Conservation (phyloP, 2,113 vertebrate species). For the Dromas ardeola region DNA sequence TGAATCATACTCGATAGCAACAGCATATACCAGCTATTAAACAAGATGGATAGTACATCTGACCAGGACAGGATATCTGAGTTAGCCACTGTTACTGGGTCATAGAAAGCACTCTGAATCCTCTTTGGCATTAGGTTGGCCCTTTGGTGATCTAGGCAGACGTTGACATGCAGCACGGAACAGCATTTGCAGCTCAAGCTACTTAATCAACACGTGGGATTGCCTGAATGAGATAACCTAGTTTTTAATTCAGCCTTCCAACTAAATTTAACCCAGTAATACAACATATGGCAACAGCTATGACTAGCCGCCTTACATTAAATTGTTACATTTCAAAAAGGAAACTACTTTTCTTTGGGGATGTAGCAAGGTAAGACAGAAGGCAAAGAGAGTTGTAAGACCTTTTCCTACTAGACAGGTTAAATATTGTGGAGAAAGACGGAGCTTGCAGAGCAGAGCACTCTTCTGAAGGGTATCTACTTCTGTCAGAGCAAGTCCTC, state of each 20-base stretch:
- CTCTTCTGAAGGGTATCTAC: background rate
- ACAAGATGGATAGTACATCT: background rate
- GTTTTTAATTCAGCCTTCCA: background rate
- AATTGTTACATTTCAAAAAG: background rate
- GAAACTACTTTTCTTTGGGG: background rate
- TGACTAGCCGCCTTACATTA: accelerated
- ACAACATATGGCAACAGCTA: background rate
- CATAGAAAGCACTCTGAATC: background rate
- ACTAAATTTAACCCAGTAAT: background rate
- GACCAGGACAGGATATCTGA: background rate
- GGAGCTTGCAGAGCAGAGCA: background rate
- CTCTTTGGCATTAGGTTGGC: background rate
- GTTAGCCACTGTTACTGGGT: background rate
- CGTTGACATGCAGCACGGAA: accelerated
- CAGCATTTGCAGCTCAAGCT: background rate
- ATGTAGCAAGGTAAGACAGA: background rate
- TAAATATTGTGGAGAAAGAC: background rate
- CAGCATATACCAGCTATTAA: background rate
- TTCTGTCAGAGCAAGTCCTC: background rate
- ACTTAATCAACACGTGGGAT: background rate
- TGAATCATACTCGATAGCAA: background rate
- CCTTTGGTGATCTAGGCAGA: background rate
- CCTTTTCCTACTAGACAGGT: background rate
- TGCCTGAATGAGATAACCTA: background rate
- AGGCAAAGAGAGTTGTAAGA: background rate